These are phyloP conservation scores for Epinephelus malabaricus DNA, from an alignment of 2,797 vertebrate species.

Conservation along the genomic window DNA sequence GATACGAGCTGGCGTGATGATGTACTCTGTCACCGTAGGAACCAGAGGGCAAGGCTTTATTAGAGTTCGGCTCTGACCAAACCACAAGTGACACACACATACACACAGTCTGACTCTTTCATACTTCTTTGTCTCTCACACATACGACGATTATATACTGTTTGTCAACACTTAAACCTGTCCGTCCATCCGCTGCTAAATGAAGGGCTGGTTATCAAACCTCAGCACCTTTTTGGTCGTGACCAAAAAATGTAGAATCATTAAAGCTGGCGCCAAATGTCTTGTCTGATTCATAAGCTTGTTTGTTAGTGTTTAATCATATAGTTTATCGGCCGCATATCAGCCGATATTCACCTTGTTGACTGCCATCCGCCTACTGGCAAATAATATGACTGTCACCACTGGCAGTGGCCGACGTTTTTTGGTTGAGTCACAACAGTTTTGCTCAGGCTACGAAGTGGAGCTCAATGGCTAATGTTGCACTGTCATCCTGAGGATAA, in stretches of 20 bases:
- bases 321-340: background rate
- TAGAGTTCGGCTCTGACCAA: conserved; percentile 67
- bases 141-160: background rate
- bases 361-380: too few species aligned
- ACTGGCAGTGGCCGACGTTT: too few species aligned
- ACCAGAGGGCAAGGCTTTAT: conserved; percentile 80
- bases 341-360: too few species aligned
- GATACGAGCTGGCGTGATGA: conserved; percentile 72
- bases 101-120: conserved; percentile 30
- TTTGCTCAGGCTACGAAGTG: too few species aligned
- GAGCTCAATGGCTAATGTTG: too few species aligned
- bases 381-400: too few species aligned
- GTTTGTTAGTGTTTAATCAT: background rate
- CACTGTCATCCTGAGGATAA: too few species aligned
- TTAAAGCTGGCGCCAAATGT: background rate
- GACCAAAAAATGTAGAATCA: background rate
- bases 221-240: background rate
- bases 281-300: too few species aligned
- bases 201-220: too few species aligned
- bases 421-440: too few species aligned
- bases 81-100: conserved; percentile 69
- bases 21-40: conserved; percentile 76
- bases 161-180: conserved; percentile 42
- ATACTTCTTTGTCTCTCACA: conserved; percentile 13
- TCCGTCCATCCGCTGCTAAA: conserved; percentile 15